Evolutionary conservation across 2,888 invertebrate genomes (phyloP).

Genomic region (Microplitis deprimator): DNA sequence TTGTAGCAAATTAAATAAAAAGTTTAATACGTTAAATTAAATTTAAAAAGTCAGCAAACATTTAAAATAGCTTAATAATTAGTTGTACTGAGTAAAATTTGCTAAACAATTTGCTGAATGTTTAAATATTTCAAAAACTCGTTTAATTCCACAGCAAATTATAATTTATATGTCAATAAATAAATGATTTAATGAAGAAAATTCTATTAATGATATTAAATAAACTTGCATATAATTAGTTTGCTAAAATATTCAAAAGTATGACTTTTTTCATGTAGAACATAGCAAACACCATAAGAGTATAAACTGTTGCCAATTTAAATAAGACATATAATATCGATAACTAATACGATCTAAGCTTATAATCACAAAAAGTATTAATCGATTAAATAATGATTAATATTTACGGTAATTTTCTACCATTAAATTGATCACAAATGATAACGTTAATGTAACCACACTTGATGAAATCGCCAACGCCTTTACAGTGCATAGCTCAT

Average conservation of each 20-base stretch:
- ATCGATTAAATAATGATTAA: slow-evolving; percentile 5
- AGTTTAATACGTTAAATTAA: too few species aligned
- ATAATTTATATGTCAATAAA: background rate
- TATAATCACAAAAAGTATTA: background rate
- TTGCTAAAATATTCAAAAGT: background rate
- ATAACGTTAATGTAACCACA: slow-evolving; percentile 50
- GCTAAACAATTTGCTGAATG: too few species aligned
- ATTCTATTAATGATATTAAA: background rate
- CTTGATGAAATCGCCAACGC: slow-evolving; percentile 64
- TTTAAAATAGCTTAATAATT: too few species aligned
- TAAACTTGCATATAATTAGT: background rate
- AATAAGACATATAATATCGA: background rate
- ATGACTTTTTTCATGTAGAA: background rate
- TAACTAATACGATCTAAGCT: background rate
- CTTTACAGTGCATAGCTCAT: slow-evolving; percentile 69
- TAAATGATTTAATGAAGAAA: background rate
- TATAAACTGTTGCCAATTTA: background rate
- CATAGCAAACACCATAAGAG: background rate
- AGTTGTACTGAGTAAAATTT: too few species aligned
- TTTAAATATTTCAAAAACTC: too few species aligned
- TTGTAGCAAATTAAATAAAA: too few species aligned
- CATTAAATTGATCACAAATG: slow-evolving; percentile 39
- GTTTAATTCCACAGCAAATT: too few species aligned
- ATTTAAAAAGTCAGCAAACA: too few species aligned
- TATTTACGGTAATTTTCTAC: slow-evolving; percentile 18